Conservation (phyloP, 2,888 invertebrate species). For the Scaptomyza reducta region DNA sequence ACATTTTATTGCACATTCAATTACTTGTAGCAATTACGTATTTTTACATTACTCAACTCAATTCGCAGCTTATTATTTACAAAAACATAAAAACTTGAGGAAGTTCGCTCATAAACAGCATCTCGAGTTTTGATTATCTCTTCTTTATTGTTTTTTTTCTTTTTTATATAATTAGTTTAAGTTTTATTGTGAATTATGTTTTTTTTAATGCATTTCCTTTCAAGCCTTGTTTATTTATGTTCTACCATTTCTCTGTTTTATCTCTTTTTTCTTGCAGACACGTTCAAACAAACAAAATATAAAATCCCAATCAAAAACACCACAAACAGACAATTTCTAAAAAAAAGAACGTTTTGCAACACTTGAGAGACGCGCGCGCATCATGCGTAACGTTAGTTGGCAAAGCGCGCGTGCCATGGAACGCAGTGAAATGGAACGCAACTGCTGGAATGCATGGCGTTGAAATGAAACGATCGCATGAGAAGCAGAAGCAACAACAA, state of each 20-base stretch:
- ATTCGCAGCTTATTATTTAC: not conserved
- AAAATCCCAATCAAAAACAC: constrained; percentile 8
- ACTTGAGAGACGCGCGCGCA: constrained; percentile 53
- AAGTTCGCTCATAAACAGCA: constrained; percentile 31
- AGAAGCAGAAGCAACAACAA: constrained; percentile 5
- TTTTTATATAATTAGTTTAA: not conserved
- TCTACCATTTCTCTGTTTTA: constrained; percentile 67
- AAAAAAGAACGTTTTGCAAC: constrained; percentile 32
- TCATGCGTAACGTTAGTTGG: constrained; percentile 51
- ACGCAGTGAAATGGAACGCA: constrained; percentile 52
- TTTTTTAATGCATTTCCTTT: constrained; percentile 32
- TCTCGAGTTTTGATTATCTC: constrained; percentile 7
- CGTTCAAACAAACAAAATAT: constrained; percentile 19
- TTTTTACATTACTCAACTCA: constrained; percentile 8
- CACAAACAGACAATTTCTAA: constrained; percentile 10
- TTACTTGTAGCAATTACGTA: constrained; percentile 5
- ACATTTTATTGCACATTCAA: constrained; percentile 13
- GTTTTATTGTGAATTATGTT: constrained; percentile 24
- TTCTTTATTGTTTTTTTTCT: constrained; percentile 3
- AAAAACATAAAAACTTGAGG: constrained; percentile 20
- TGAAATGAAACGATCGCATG: constrained; percentile 34
- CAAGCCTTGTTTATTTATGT: constrained; percentile 70
- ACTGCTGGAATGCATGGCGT: constrained; percentile 43
- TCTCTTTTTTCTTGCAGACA: constrained; percentile 77
- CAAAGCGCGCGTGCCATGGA: constrained; percentile 53